Conservation (phyloP, 2,797 vertebrate genomes). For the Simalia tracyae region DNA sequence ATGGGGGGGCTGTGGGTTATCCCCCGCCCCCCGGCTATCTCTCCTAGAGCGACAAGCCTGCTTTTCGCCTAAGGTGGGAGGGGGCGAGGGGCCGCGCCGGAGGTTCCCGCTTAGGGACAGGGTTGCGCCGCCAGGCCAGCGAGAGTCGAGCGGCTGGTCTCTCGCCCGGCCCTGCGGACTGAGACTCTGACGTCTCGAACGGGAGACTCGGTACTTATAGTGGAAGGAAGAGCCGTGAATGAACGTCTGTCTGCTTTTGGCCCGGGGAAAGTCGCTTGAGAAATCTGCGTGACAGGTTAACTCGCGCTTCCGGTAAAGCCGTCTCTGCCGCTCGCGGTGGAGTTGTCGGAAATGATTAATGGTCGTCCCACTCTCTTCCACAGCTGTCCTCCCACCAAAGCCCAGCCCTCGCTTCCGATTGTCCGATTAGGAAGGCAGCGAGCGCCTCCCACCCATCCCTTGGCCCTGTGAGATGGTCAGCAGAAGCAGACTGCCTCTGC, state of each 20-base stretch:
- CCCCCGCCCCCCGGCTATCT: neutral
- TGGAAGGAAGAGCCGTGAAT: too few relatives aligned
- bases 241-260: neutral
- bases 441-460: neutral
- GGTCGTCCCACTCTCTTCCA: neutral
- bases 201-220: neutral
- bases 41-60: too few relatives aligned
- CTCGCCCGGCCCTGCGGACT: too few relatives aligned
- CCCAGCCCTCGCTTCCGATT: neutral
- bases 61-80: neutral
- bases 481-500: neutral
- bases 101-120: neutral
- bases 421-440: neutral
- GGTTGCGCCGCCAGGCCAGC: neutral
- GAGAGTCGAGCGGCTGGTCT: neutral
- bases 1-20: neutral
- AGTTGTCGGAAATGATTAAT: conserved; percentile 51
- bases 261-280: neutral
- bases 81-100: neutral
- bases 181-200: neutral
- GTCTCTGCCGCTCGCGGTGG: conserved; percentile 44
- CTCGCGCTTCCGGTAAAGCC: conserved; percentile 29
- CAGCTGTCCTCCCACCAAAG: neutral
- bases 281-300: neutral
- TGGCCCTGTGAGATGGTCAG: neutral